A percentile compares a stretch with the other conserved stretches of the same genome.
These are phyloP conservation scores for Cariama cristata DNA, from an alignment of 2,113 vertebrate genomes.

Conservation along the genomic window DNA sequence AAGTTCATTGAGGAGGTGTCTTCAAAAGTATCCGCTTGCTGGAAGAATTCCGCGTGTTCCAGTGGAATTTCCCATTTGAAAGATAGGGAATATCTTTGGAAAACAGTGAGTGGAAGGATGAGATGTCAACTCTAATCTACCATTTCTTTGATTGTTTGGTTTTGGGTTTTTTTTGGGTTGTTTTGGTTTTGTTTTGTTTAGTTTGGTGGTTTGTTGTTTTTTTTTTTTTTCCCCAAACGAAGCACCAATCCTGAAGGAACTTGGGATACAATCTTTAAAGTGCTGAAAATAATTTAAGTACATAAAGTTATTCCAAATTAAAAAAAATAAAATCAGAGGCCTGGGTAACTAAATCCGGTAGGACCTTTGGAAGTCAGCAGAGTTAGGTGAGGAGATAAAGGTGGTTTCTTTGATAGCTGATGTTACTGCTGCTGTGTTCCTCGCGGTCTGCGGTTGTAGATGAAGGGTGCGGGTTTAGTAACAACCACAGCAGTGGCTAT, in stretches of 20 bases:
- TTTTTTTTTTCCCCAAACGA: not conserved
- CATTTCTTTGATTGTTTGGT: not conserved
- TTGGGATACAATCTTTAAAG: not conserved
- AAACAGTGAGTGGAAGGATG: not conserved
- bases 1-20: not conserved
- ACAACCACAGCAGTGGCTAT: not conserved
- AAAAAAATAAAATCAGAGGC: not conserved
- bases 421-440: not conserved
- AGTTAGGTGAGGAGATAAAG: not conserved
- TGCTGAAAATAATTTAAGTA: not conserved
- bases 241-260: not conserved
- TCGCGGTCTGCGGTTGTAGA: not conserved
- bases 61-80: not conserved
- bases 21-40: accelerated
- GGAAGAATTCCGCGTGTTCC: not conserved
- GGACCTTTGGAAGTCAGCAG: not conserved
- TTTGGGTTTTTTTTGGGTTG: too few species aligned
- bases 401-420: not conserved
- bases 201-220: too few species aligned
- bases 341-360: too few species aligned
- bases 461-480: not conserved
- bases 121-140: not conserved
- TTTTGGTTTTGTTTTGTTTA: too few species aligned
- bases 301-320: not conserved
- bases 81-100: not conserved